A percentile compares a stretch with the other conserved stretches of the same genome.
These are phyloP conservation scores for Dromius quadrimaculatus DNA, from an alignment of 2,888 invertebrate species.

Conservation along the genomic window DNA sequence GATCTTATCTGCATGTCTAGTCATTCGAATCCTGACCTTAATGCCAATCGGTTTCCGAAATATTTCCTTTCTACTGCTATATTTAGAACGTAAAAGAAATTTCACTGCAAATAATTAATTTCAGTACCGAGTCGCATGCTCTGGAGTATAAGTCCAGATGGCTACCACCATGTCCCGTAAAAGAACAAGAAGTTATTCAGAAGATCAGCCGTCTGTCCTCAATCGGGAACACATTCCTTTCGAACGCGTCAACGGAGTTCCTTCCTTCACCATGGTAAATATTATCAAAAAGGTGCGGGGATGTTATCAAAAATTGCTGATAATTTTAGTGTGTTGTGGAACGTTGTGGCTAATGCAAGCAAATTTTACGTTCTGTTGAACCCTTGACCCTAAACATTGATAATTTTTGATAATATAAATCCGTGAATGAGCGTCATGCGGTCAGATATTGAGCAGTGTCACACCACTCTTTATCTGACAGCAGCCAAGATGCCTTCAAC, in stretches of 20 bases:
- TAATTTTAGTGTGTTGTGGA: constrained; percentile 1
- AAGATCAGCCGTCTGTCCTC: constrained; percentile 57
- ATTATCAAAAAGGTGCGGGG: constrained; percentile 24
- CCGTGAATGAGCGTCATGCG: constrained; percentile 36
- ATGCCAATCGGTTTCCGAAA: constrained; percentile 4
- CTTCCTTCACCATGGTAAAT: constrained; percentile 43
- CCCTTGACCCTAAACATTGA: constrained; percentile 42
- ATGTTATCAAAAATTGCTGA: constrained; percentile 34
- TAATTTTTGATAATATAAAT: constrained; percentile 46
- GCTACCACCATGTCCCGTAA: constrained; percentile 63
- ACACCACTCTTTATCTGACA: constrained; percentile 51
- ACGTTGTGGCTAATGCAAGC: constrained; percentile 4
- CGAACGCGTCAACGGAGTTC: constrained; percentile 6
- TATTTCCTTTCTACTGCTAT: constrained; percentile 25
- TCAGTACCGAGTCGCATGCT: constrained; percentile 37
- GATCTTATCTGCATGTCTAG: constrained; percentile 7
- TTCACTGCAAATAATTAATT: constrained; percentile 31
- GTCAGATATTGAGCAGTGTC: constrained; percentile 44
- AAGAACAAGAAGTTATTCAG: constrained; percentile 64
- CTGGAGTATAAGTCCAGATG: constrained; percentile 39
- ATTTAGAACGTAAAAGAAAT: constrained; percentile 25
- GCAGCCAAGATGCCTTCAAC: constrained; percentile 47
- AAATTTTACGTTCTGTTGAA: constrained; percentile 14
- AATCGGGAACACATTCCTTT: constrained; percentile 26
- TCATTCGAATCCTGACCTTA: constrained; percentile 13